Percentiles rank a stretch among this genome's conserved stretches.
Conservation (phyloP, 2,797 vertebrate genomes). For the Monodelphis domestica region DNA sequence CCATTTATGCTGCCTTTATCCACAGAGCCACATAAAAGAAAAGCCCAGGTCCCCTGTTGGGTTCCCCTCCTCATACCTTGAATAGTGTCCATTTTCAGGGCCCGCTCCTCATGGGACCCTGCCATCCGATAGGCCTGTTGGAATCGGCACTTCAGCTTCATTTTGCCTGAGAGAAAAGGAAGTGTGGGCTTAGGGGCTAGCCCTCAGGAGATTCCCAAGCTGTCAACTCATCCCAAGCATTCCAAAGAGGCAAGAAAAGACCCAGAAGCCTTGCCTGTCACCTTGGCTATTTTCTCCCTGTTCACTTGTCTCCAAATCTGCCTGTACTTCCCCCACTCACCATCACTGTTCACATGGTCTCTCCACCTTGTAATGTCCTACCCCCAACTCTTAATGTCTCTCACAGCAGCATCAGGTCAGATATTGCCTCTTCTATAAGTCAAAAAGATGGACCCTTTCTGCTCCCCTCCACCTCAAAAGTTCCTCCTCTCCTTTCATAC, state of each 20-base stretch:
- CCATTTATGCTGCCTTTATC: conserved; percentile 30
- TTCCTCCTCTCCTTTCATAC: not conserved
- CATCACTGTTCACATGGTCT: not conserved
- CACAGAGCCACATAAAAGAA: conserved; percentile 34
- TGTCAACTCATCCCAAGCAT: not conserved
- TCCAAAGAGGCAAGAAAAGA: not conserved
- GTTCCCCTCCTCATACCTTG: conserved; percentile 83
- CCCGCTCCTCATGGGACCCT: conserved; percentile 90
- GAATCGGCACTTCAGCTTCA: conserved; percentile 88
- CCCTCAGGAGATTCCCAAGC: not conserved
- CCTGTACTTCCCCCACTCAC: not conserved
- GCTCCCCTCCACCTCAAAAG: not conserved
- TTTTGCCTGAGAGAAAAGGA: conserved; percentile 71
- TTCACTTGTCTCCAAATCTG: not conserved
- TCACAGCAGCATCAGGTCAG: conserved; percentile 7
- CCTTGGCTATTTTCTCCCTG: not conserved
- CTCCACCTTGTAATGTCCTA: not conserved
- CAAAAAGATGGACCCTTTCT: not conserved
- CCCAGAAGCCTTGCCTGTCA: not conserved
- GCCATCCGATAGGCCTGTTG: conserved; percentile 90
- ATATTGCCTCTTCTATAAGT: no score
- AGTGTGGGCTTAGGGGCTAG: not conserved
- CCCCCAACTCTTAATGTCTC: conserved; percentile 7
- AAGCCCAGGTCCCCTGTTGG: not conserved
- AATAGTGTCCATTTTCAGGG: conserved; percentile 85